These are phyloP conservation scores for Cephalopterus ornatus DNA, from an alignment of 2,113 vertebrate genomes.

Conservation along the genomic window DNA sequence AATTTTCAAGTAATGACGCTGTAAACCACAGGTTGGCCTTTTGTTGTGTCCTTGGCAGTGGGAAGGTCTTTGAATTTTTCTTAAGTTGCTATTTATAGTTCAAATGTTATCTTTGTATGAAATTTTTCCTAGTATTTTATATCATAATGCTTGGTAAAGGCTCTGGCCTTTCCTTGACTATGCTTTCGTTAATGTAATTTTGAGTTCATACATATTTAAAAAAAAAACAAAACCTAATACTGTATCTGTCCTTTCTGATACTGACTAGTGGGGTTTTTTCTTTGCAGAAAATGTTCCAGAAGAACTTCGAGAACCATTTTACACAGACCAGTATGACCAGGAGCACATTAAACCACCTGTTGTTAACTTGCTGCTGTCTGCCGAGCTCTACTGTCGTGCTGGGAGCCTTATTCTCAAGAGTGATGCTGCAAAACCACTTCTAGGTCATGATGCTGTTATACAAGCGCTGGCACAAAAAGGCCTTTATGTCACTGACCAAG, in stretches of 20 bases:
- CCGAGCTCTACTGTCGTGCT: slow-evolving; percentile 93
- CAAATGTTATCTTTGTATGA: neutral
- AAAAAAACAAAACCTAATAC: neutral
- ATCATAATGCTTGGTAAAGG: neutral
- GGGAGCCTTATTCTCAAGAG: slow-evolving; percentile 92
- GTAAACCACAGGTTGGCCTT: neutral
- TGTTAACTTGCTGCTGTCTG: slow-evolving; percentile 89
- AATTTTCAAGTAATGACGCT: neutral
- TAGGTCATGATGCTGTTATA: slow-evolving; percentile 94
- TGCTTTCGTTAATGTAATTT: neutral
- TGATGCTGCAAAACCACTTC: slow-evolving; percentile 85
- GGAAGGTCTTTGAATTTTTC: neutral
- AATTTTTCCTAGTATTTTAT: neutral
- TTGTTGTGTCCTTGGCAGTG: neutral
- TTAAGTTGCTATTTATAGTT: neutral
- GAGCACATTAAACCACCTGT: slow-evolving; percentile 97
- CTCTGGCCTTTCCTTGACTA: neutral
- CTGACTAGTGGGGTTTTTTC: neutral
- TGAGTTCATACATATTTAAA: neutral
- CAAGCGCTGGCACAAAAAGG: slow-evolving; percentile 94
- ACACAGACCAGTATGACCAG: slow-evolving; percentile 97
- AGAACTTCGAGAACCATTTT: slow-evolving; percentile 91
- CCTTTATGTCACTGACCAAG: slow-evolving; percentile 94
- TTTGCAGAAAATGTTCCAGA: slow-evolving; percentile 87
- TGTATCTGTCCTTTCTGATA: neutral